Base-by-base conservation (phyloP, 2,888 invertebrate genomes). In the Clistopyga incitator region DNA sequence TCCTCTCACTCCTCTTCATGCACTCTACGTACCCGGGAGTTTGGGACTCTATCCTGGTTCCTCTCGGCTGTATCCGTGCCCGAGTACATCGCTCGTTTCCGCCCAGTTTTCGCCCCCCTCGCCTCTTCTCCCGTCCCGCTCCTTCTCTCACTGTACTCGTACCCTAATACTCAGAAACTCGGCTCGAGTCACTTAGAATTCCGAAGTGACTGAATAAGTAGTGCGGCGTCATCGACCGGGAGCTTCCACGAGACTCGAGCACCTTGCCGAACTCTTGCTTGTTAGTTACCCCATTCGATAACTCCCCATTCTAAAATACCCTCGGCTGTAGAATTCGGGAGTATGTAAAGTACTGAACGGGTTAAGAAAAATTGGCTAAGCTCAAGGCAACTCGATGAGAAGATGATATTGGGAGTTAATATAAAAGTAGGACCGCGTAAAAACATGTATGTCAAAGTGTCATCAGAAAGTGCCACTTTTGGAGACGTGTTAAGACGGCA, bases 101-200 rank as follows among this genome's bases (percentile, higher is more conserved):
- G 38, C 25, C 50, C 11, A 52, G 68, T 18, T 52, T 29, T 52
- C 56, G 13, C 25, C 56, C 56, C 52, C 34, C 68, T 29, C 15
- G 29, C 25, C 50, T 8, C 23, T 25, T 29, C 20, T n/a, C 8
- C 34, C 34, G 18, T 52, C 68, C 0, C 29, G n/a, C 50, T 25
- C 50, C 29, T 29, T 29, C 50, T 15, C 50, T 25, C 1, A 2
- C 50, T 68, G 29, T 8, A 50, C 38, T 56, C 67, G 52, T 52
- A 38, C 23, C 29, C 61, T 50, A 38, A 64, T 64, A 75, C 75
- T 59, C 38, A 38, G 50, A 18, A 64, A 75, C 75, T 75, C 75
- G 64, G 61, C 18, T 50, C 61, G 52, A 75, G 64, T 75, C 75
- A 64, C 61, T 75, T 64, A 34, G 75, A 75, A 75, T 75, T 75